phyloP scores from a whole-genome alignment of 2,888 invertebrate species.

The Monoplex corrugatus region DNA sequence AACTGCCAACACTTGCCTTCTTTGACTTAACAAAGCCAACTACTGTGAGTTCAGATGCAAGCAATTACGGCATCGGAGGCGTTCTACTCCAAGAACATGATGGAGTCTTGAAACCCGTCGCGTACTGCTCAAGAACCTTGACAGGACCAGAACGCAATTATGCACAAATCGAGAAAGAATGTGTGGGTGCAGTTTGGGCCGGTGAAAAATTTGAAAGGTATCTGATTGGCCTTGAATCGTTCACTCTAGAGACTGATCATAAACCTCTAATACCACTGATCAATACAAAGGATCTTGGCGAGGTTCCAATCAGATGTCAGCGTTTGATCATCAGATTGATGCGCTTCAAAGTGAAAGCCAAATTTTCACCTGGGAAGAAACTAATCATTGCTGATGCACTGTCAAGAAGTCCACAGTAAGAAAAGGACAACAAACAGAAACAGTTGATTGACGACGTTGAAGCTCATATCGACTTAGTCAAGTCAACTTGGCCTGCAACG shows the following conservation, averaged over 20 bases:
- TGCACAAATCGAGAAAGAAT: constrained; percentile 45
- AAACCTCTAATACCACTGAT: constrained; percentile 62
- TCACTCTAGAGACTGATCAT: constrained; percentile 62
- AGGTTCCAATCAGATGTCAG: constrained; percentile 60
- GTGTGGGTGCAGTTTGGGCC: constrained; percentile 56
- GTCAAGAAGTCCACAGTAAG: constrained; percentile 53
- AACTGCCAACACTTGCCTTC: neutral
- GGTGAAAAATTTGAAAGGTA: constrained; percentile 59
- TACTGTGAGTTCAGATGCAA: neutral
- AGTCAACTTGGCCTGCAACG: constrained; percentile 17
- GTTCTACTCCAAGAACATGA: constrained; percentile 25
- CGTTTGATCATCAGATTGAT: constrained; percentile 59
- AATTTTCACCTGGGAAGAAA: constrained; percentile 57
- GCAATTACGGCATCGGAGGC: neutral
- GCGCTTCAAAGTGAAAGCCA: constrained; percentile 53
- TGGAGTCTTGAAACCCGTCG: constrained; percentile 4
- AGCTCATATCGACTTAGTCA: neutral
- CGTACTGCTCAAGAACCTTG: constrained; percentile 30
- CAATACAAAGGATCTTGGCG: constrained; percentile 57
- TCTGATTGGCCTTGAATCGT: constrained; percentile 57
- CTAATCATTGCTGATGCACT: constrained; percentile 59
- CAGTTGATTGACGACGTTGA: neutral
- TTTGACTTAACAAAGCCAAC: constrained; percentile 49
- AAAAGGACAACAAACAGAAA: neutral
- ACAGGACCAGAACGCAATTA: neutral